Evolutionary conservation across 2,797 vertebrate species (phyloP), one percentile per base, ranked within the genome.

Genomic region (Chiroxiphia lanceolata): DNA sequence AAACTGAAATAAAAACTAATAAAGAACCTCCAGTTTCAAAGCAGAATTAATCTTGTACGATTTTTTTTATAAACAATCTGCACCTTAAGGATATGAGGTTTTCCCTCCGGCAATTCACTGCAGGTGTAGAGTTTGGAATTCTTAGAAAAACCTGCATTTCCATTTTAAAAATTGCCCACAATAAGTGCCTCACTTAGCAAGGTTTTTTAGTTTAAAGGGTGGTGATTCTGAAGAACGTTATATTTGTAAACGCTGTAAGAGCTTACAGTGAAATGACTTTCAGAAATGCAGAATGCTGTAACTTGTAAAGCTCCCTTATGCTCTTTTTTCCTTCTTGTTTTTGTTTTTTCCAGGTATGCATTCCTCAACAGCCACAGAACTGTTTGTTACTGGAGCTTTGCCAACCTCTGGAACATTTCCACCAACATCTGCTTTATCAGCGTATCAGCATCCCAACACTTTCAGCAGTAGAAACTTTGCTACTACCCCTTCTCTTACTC

Each of bases 371-470:
- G 94, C 98, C 95, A 98, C 99, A 89, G 99, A 99, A 96, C 98
- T 99, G 23, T 99, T 99, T 98, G 98, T 99, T 96, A 99, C 99
- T 90, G 99, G 99, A 98, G 98, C 99, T 82, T 97, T 99, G 98
- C 99, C 99, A 97, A 98, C 99, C 87, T 98, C 99, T 97, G 99
- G 99, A 98, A 99, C 99, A 23, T 99, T 99, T 97, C 98, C 99
- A 86, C 98, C 99, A 64, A 98, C 99, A 83, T 98, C 99, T 89
- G 98, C 98, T 81, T 98, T 99, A 89, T 98, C 99, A 45, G 98
- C 98, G 21, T 99, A 99, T 98, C 99, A 99, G 97, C 99, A 99
- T 97, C 98, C 98, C 60, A 98, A 98, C 98, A 98, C 98, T 96
- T 99, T 99, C 97, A 98, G 98, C 96, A 98, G 98, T 95, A 99